Conservation (phyloP, 2,113 vertebrate species). For the Mastomys coucha region DNA sequence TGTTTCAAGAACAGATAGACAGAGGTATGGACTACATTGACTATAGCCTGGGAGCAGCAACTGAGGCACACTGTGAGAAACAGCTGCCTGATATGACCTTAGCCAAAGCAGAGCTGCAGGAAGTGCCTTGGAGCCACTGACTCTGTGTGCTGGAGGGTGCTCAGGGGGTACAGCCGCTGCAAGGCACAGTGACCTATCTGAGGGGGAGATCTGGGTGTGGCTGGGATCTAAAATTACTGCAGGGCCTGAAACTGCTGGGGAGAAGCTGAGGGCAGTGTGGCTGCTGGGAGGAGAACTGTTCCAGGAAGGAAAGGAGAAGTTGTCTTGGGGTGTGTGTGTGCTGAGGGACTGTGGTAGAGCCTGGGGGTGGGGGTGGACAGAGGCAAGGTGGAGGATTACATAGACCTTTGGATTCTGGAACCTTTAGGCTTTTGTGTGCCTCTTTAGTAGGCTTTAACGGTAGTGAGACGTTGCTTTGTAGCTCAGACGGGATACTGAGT, state of each 20-base stretch:
- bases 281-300: conserved; percentile 11
- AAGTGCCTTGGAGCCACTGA: too few relatives aligned
- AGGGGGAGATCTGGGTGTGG: background rate
- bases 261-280: conserved; percentile 65
- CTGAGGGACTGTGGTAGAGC: background rate
- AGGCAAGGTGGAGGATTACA: background rate
- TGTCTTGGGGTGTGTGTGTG: background rate
- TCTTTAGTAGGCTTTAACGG: background rate
- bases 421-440: background rate
- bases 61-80: background rate
- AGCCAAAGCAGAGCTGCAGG: background rate
- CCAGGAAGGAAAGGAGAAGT: conserved; percentile 57
- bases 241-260: conserved; percentile 54
- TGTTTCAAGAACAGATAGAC: background rate
- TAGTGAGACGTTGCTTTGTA: background rate
- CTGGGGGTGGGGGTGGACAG: background rate
- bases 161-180: background rate
- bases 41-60: background rate
- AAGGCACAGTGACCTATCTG: too few relatives aligned
- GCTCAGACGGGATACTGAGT: background rate
- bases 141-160: background rate
- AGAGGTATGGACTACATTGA: too few relatives aligned
- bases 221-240: conserved; percentile 52
- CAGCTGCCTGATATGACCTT: background rate
- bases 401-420: background rate